These are phyloP conservation scores for Lasiommata megera DNA, from an alignment of 2,888 invertebrate species.

Conservation along the genomic window DNA sequence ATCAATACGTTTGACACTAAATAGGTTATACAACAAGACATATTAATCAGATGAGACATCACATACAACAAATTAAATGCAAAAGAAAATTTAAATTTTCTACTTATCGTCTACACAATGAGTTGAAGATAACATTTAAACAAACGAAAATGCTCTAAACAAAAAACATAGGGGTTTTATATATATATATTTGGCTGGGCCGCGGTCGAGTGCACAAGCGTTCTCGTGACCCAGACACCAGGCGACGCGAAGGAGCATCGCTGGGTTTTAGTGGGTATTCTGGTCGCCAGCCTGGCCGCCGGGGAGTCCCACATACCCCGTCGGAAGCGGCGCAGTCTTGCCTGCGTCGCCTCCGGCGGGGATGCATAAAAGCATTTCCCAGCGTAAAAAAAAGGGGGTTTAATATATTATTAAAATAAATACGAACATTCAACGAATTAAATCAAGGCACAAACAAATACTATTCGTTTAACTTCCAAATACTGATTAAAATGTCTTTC, in stretches of 20 bases:
- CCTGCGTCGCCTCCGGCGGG: too few species aligned
- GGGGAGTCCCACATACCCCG: too few species aligned
- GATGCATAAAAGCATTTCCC: too few species aligned
- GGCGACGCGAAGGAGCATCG: too few species aligned
- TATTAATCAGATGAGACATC: conserved; percentile 9
- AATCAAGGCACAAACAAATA: background rate
- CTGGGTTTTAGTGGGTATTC: too few species aligned
- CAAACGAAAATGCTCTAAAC: background rate
- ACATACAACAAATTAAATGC: background rate
- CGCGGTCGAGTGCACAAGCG: too few species aligned
- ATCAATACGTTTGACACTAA: conserved; percentile 12
- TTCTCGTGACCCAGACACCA: too few species aligned
- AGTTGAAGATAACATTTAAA: background rate
- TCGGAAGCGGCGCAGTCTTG: too few species aligned
- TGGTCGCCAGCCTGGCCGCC: too few species aligned
- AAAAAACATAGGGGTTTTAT: background rate
- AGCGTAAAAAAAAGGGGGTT: too few species aligned
- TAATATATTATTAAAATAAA: too few species aligned
- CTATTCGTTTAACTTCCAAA: background rate
- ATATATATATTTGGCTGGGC: too few species aligned
- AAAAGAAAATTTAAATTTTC: background rate
- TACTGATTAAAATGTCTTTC: conserved; percentile 14
- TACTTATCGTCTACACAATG: background rate
- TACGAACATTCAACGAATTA: background rate
- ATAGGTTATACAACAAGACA: conserved; percentile 8